phyloP scores from a whole-genome alignment of 2,888 invertebrate species.

The Tetranychus piercei region DNA sequence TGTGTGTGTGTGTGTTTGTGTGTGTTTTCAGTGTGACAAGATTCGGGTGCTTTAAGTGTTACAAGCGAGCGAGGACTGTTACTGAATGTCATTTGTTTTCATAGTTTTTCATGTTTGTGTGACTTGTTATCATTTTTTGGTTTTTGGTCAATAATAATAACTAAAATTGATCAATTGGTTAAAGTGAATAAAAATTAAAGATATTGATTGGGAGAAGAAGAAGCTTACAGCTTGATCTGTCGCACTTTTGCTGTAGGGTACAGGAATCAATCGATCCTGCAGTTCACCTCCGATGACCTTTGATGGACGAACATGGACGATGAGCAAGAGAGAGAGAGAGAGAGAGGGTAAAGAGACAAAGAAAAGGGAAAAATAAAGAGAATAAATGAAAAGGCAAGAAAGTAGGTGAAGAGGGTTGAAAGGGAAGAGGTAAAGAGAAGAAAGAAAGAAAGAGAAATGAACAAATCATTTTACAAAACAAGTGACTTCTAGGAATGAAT shows the following conservation, averaged over 20 bases:
- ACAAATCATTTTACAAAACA: constrained; percentile 25
- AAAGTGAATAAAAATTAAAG: neutral
- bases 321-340: constrained; percentile 24
- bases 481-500: no score
- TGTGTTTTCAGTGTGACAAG: neutral
- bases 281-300: constrained; percentile 99
- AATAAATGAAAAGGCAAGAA: neutral
- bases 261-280: constrained; percentile 98
- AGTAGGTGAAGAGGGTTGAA: neutral
- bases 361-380: constrained; percentile 26
- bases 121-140: neutral
- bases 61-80: neutral
- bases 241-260: constrained; percentile 99
- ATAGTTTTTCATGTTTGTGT: neutral
- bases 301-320: neutral
- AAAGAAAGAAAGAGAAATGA: constrained; percentile 33
- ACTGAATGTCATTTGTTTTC: neutral
- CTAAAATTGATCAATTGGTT: neutral
- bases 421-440: constrained; percentile 23
- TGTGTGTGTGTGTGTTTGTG: neutral
- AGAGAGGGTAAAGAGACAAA: constrained; percentile 26
- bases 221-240: constrained; percentile 98
- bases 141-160: no score
- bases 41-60: neutral
- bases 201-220: neutral